Base-by-base conservation (phyloP, 2,888 invertebrate species). In the Caenorhabditis sulstoni region DNA sequence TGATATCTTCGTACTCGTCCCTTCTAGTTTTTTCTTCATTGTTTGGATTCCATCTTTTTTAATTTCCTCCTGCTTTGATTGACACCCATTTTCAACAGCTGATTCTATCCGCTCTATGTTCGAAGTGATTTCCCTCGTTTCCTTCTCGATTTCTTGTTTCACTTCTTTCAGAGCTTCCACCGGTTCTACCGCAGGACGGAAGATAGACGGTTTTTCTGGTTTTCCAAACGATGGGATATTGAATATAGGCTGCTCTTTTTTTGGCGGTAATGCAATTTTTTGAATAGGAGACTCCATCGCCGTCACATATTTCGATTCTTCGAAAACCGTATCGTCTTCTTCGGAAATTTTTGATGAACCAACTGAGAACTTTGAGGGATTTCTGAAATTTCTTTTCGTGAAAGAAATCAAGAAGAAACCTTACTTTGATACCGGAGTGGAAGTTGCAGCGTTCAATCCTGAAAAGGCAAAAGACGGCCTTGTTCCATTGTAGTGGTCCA, bases 401-500 rank as follows among this genome's bases (percentile, higher is more conserved):
- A 45, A 52, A 52, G 44, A 18, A 50, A 64, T 18, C 14, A 29
- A 5, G 4, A 29, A 9, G 29, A 62, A 53, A 20, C 20, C n/a
- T 39, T 5, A 37, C 59, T 66, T 78, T 0, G 71, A 59, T 49
- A 78, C 61, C 0, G 77, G 77, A 3, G 77, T 78, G 0, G 71
- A 71, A 0, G 77, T 78, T 14, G 70, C 71, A 3, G 57, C 76
- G 8, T 29, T 29, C 12, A 47, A 39, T 18, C 66, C 61, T 14
- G 58, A 37, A 37, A 78, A 78, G 3, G 65, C 71, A 61, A 78
- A 78, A 0, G 77, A 78, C 11, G 77, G 77, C 3, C 77, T 37
- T 1, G 70, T 50, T 3, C 77, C 77, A 37, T 71, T 71, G 20
- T 78, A 78, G 8, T 59, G 29, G 16, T 78, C 77, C 22, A 78